Evolutionary conservation across 2,113 vertebrate species (phyloP).

Genomic region (Columba janthina): DNA sequence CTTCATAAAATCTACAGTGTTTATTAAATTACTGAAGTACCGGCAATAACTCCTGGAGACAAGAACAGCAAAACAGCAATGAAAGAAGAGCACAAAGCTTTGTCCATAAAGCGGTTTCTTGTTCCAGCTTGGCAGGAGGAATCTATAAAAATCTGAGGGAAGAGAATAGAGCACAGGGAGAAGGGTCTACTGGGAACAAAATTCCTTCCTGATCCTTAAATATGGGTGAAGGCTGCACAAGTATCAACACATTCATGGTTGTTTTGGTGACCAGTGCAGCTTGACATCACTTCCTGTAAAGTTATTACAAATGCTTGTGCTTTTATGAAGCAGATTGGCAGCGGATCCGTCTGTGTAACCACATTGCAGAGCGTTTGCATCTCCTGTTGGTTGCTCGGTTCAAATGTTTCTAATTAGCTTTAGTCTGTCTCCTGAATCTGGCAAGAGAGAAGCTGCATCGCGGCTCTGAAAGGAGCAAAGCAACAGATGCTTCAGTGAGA

Average conservation of each 20-base stretch:
- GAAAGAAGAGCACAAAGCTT: not conserved
- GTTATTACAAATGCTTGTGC: not conserved
- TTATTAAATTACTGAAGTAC: conserved; percentile 41
- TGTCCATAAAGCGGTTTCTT: not conserved
- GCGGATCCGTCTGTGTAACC: not conserved
- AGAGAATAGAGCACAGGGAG: not conserved
- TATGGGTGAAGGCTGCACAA: not conserved
- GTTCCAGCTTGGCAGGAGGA: not conserved
- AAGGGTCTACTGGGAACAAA: not conserved
- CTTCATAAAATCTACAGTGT: conserved; percentile 37
- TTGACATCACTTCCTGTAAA: conserved; percentile 32
- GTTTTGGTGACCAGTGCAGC: not conserved
- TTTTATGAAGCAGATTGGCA: conserved; percentile 17
- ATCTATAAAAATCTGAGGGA: not conserved
- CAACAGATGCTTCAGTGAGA: conserved; percentile 22
- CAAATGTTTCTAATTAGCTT: not conserved
- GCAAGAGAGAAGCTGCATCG: not conserved
- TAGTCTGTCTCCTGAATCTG: not conserved
- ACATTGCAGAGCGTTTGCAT: not conserved
- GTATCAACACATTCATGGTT: not conserved
- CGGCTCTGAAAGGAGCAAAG: not conserved
- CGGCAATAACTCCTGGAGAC: conserved; percentile 33
- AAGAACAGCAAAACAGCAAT: conserved; percentile 22
- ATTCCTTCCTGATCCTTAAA: not conserved
- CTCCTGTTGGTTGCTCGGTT: not conserved